These are phyloP conservation scores for Speoplatyrhinus poulsoni DNA, from an alignment of 2,113 vertebrate species.

Conservation along the genomic window DNA sequence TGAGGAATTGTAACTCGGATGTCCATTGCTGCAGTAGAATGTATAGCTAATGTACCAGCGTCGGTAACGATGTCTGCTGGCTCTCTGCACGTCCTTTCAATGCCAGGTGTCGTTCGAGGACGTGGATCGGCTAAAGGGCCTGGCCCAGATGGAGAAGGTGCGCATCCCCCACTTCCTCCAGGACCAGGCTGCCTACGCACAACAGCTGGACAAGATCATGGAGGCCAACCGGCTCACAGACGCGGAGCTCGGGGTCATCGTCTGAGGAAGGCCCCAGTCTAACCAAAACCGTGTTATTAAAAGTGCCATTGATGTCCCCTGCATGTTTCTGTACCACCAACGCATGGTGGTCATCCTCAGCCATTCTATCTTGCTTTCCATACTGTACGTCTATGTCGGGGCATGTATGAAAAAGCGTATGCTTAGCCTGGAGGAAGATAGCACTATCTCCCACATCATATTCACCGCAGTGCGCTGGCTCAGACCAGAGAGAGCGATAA, in stretches of 20 bases:
- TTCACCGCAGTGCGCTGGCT: not conserved
- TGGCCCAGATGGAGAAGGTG: slow-evolving; percentile 82
- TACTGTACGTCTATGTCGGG: too few species aligned
- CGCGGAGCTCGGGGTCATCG: slow-evolving; percentile 80
- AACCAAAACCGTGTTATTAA: not conserved
- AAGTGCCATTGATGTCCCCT: not conserved
- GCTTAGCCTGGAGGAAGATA: not conserved
- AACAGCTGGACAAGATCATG: slow-evolving; percentile 92
- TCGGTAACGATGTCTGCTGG: not conserved
- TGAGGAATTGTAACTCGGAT: not conserved
- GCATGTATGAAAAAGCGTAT: not conserved
- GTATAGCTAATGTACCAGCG: not conserved
- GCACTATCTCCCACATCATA: not conserved
- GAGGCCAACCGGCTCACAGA: slow-evolving; percentile 87
- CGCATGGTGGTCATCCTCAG: not conserved
- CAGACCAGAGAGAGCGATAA: not conserved
- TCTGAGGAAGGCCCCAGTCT: slow-evolving; percentile 46
- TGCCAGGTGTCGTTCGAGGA: slow-evolving; percentile 90
- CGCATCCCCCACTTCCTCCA: slow-evolving; percentile 91
- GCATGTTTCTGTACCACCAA: slow-evolving; percentile 7
- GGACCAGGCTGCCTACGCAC: slow-evolving; percentile 81
- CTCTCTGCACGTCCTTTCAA: not conserved
- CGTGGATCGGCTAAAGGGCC: slow-evolving; percentile 82
- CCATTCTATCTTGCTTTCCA: too few species aligned
- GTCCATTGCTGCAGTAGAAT: not conserved